phyloP scores from a whole-genome alignment of 1,140 invertebrate genomes.

The Cephus cinctus region DNA sequence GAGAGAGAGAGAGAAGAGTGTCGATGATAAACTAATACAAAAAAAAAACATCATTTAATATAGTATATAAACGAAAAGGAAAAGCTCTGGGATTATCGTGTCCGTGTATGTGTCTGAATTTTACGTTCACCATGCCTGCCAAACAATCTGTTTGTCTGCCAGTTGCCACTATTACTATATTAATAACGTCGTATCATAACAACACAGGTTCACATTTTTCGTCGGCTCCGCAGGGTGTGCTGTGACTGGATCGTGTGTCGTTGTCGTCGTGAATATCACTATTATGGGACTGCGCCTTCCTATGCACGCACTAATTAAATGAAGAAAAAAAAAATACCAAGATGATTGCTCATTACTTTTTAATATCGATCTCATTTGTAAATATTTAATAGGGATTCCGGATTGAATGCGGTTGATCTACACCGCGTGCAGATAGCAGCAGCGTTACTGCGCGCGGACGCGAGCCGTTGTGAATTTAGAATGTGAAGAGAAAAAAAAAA shows the following conservation, averaged over 20 bases:
- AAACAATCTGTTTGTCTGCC: constrained; percentile 52
- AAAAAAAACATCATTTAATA: neutral
- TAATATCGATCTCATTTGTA: constrained; percentile 51
- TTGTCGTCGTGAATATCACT: constrained; percentile 22
- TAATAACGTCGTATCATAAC: constrained; percentile 12
- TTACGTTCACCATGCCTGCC: constrained; percentile 52
- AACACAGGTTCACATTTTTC: constrained; percentile 17
- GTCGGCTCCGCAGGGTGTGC: constrained; percentile 31
- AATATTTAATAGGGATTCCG: too few relatives aligned
- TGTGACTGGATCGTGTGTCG: constrained; percentile 24
- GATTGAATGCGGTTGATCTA: too few relatives aligned
- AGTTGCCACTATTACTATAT: constrained; percentile 42
- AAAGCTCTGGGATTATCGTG: constrained; percentile 28
- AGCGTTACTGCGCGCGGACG: neutral
- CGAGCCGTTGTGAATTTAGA: too few relatives aligned
- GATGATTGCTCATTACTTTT: constrained; percentile 42
- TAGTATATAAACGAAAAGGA: too few relatives aligned
- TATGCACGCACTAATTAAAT: constrained; percentile 25
- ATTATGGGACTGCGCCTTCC: constrained; percentile 31
- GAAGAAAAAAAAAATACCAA: constrained; percentile 18
- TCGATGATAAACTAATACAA: neutral
- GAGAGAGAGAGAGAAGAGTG: constrained; percentile 3
- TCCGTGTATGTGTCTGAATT: constrained; percentile 42
- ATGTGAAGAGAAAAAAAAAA: too few relatives aligned
- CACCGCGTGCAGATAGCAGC: too few relatives aligned